These are phyloP conservation scores for Nyctereutes procyonoides DNA, from an alignment of 2,113 vertebrate genomes.

Conservation along the genomic window DNA sequence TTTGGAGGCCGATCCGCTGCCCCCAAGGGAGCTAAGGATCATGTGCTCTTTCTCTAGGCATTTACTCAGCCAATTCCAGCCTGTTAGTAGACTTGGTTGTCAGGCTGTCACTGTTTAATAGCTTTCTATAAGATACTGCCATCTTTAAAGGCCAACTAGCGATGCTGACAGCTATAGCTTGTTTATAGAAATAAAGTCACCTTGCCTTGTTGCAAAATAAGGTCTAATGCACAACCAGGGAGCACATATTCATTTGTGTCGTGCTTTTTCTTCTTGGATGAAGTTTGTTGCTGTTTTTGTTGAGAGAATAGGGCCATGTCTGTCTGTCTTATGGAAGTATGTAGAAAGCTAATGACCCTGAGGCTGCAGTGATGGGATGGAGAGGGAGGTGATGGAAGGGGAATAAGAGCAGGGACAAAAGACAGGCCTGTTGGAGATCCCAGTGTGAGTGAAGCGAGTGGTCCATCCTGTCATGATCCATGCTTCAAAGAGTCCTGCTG, in stretches of 20 bases:
- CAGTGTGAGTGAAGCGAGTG: background rate
- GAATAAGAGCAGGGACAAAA: background rate
- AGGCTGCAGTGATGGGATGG: no score
- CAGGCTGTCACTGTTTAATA: slow-evolving; percentile 48
- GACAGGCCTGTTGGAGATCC: background rate
- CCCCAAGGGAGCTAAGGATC: background rate
- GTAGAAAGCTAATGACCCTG: background rate
- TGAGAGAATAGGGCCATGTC: background rate
- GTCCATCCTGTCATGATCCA: background rate
- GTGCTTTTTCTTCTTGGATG: background rate
- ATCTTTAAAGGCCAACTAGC: slow-evolving; percentile 55
- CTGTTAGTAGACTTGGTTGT: background rate
- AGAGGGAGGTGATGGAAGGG: background rate
- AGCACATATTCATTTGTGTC: background rate
- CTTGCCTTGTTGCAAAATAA: slow-evolving; percentile 49
- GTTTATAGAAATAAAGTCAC: slow-evolving; percentile 61
- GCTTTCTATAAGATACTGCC: background rate
- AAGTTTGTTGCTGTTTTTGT: background rate
- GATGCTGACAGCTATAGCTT: slow-evolving; percentile 55
- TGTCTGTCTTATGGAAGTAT: background rate
- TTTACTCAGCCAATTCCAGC: background rate
- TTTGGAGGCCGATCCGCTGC: background rate
- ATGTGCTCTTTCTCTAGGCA: background rate
- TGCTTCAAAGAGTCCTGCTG: background rate
- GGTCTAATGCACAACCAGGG: background rate